These are phyloP conservation scores for Cotesia typhae DNA, from an alignment of 1,140 invertebrate genomes.

Conservation along the genomic window DNA sequence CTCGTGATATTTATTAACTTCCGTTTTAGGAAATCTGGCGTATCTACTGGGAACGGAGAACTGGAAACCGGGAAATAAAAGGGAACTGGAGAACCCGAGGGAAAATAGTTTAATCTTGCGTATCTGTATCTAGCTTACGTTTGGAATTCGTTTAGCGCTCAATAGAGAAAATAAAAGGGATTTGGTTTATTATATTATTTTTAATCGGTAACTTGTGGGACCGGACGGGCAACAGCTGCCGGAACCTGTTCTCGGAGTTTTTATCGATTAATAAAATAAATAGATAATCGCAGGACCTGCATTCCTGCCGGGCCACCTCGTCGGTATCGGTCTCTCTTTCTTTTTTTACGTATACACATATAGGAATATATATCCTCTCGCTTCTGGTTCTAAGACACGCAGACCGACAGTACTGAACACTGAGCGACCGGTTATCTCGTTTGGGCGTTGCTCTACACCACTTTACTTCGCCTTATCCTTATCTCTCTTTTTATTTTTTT, in stretches of 20 bases:
- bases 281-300: constrained; percentile 57
- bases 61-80: too few species aligned
- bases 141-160: too few species aligned
- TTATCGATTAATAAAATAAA: constrained; percentile 62
- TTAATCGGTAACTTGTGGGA: background rate
- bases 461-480: background rate
- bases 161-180: background rate
- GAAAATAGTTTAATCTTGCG: too few species aligned
- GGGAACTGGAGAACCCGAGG: too few species aligned
- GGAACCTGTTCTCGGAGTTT: constrained; percentile 54
- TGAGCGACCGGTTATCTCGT: constrained; percentile 41
- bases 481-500: constrained; percentile 7
- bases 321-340: constrained; percentile 16
- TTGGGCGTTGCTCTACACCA: constrained; percentile 44
- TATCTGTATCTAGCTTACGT: too few species aligned
- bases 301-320: constrained; percentile 50
- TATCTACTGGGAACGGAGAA: too few species aligned
- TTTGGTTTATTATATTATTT: background rate
- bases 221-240: constrained; percentile 41
- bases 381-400: constrained; percentile 25
- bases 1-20: too few species aligned
- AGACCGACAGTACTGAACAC: background rate
- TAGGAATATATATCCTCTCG: constrained; percentile 4
- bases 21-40: too few species aligned
- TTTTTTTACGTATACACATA: background rate